These are phyloP conservation scores for Saccopteryx bilineata DNA, from an alignment of 2,113 vertebrate genomes.

Conservation along the genomic window DNA sequence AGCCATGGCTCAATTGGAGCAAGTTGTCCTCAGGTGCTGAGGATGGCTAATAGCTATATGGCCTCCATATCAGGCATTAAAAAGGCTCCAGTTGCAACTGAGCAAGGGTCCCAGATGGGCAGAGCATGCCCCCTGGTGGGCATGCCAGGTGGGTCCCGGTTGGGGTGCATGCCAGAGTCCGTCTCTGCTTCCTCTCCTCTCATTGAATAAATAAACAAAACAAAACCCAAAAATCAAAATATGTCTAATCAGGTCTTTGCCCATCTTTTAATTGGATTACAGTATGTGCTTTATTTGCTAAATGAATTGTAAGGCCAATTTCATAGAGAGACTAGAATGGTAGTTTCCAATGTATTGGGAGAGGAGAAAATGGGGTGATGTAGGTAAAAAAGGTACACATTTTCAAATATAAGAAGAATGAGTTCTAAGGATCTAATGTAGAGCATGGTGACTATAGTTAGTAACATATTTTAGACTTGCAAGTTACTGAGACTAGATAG, in stretches of 20 bases:
- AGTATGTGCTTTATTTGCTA: background rate
- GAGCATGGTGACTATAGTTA: no score
- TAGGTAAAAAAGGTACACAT: background rate
- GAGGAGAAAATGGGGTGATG: background rate
- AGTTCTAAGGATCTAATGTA: background rate
- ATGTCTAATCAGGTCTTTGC: background rate
- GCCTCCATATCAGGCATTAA: no score
- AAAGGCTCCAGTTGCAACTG: no score
- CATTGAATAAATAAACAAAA: no score
- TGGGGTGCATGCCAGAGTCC: no score
- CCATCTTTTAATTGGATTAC: background rate
- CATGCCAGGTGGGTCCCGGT: no score
- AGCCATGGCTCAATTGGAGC: no score
- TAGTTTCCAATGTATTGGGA: background rate
- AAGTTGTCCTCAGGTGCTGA: no score
- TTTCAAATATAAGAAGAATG: background rate
- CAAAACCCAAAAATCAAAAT: background rate
- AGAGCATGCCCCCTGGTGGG: no score
- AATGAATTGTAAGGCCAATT: background rate
- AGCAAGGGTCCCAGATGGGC: no score
- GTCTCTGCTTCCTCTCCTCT: no score
- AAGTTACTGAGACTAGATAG: background rate
- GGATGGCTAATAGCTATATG: no score
- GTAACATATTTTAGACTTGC: background rate
- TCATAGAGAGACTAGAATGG: background rate